A percentile compares a stretch with the other conserved stretches of the same genome.
These are phyloP conservation scores for Nematopogon swammerdamellus DNA, from an alignment of 2,888 invertebrate species.

Conservation along the genomic window DNA sequence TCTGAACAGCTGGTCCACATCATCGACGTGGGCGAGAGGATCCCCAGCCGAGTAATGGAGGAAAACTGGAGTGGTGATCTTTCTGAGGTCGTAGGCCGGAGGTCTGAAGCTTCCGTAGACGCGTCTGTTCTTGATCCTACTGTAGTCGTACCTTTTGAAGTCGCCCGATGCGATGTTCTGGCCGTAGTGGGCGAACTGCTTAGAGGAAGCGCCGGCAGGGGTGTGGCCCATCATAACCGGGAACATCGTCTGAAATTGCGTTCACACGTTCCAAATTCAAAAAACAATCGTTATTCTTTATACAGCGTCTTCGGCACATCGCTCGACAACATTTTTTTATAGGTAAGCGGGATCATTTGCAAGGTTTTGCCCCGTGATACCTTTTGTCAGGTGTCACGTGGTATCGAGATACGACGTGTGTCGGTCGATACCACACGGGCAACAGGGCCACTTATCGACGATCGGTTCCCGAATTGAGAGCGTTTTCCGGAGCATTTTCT, in stretches of 20 bases:
- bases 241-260: conserved; percentile 39
- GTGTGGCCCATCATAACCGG: conserved; percentile 55
- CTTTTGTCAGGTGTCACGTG: no score
- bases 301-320: no score
- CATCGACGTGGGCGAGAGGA: conserved; percentile 45
- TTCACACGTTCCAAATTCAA: no score
- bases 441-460: no score
- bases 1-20: conserved; percentile 51
- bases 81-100: conserved; percentile 44
- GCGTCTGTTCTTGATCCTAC: conserved; percentile 31
- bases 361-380: no score
- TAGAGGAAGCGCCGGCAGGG: conserved; percentile 60
- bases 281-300: no score
- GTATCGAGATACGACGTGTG: no score
- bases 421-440: no score
- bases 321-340: no score
- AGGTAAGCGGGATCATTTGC: no score
- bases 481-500: no score
- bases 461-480: no score
- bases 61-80: conserved; percentile 41
- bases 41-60: conserved; percentile 53
- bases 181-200: conserved; percentile 61
- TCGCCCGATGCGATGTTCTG: conserved; percentile 49
- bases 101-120: conserved; percentile 45
- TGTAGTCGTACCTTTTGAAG: conserved; percentile 51